Base-by-base conservation (phyloP, 2,888 invertebrate species). In the Criorhina ranunculi region DNA sequence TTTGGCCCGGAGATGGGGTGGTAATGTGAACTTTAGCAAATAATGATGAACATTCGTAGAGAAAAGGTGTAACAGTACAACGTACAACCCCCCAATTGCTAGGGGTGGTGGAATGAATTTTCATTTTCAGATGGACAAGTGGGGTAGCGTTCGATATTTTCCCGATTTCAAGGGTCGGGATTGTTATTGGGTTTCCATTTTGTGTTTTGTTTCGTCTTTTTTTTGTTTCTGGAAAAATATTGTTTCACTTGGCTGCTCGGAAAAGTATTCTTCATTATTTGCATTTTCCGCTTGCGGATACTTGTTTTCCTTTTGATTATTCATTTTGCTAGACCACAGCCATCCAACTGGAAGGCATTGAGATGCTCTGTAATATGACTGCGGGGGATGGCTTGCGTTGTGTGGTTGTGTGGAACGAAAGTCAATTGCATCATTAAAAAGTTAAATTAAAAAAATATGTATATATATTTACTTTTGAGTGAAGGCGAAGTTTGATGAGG, bases 341-440 rank as follows among this genome's bases (percentile, higher is more conserved):
- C 51, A 67, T 19, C 67, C 40, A 19, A 77, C 42, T 11, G 77
- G 31, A 57, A 59, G 37, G 35, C 46, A 55, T 49, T 55, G 70
- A 62, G 29, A 37, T 24, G 24, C 19, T 33, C 59, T 46, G 42
- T 62, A 46, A 78, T 77, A 44, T 60, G 60, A 60, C 72, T 49
- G 59, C 60, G n/a, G 59, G 31, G 31, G 5, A 2, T 64, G 24
- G 24, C 24, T 24, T 24, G 24, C 4, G 24, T 24, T 24, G 24
- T 24, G 24, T 24, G 24, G n/a, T n/a, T 24, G 1, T 69, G 9
- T 44, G 37, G 55, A 66, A 82, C 59, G 59, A 60, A 80, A 79
- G 53, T 82, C 77, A 82, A 82, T 78, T 82, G 82, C 70, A 82
- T 82, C 82, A 67, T 82, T 82, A 78, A 66, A 82, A 82, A 82